Conservation (phyloP, 2,888 invertebrate species). For the Melolontha melolontha region DNA sequence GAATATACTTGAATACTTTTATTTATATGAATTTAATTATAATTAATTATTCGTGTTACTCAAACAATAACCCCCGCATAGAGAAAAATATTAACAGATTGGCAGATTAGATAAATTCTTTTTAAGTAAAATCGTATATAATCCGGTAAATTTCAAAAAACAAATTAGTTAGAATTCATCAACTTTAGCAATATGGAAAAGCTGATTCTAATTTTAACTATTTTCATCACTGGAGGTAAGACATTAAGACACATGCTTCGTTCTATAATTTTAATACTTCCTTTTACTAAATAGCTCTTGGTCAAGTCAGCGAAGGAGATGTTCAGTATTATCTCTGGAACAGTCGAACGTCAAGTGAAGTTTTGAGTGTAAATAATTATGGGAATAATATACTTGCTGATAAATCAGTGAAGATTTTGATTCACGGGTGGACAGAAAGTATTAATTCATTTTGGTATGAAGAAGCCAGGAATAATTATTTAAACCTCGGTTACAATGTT, state of each 20-base stretch:
- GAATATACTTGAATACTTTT: too few species aligned
- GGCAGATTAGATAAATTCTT: constrained; percentile 6
- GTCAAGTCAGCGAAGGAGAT: constrained; percentile 15
- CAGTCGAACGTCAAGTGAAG: constrained; percentile 14
- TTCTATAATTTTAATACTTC: not conserved
- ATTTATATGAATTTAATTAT: too few species aligned
- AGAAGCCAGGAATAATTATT: constrained; percentile 16
- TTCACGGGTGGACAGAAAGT: constrained; percentile 39
- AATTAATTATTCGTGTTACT: too few species aligned
- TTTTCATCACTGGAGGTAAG: too few species aligned
- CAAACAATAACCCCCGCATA: not conserved
- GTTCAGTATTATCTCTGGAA: constrained; percentile 30
- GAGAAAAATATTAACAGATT: not conserved
- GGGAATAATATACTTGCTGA: constrained; percentile 28
- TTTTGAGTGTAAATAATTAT: constrained; percentile 18
- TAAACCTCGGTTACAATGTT: constrained; percentile 15
- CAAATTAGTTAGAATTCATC: too few species aligned
- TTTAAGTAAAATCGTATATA: not conserved
- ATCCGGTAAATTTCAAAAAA: not conserved
- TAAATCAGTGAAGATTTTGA: constrained; percentile 25
- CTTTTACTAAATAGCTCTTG: constrained; percentile 9
- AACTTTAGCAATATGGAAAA: too few species aligned
- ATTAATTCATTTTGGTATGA: constrained; percentile 39
- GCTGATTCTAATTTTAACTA: too few species aligned
- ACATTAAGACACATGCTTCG: too few species aligned